A percentile compares a stretch with the other conserved stretches of the same genome.
Evolutionary conservation across 2,113 vertebrate species (phyloP).

Genomic region (Stigmatopora nigra): DNA sequence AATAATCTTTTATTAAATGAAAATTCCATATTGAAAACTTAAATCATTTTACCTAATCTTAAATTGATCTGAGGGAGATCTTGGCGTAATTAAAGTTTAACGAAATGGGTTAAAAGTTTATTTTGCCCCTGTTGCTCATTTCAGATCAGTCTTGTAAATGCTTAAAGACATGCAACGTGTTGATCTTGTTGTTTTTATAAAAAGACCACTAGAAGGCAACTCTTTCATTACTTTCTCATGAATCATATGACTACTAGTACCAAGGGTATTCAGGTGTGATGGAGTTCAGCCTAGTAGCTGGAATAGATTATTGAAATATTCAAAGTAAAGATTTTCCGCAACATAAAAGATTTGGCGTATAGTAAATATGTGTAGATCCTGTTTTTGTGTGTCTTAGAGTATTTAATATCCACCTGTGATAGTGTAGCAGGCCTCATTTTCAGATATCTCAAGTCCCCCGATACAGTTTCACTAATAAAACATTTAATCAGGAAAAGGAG

Average conservation of each 20-base stretch:
- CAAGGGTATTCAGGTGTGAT: conserved; percentile 36
- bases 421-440: not conserved
- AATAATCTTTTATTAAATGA: too few relatives aligned
- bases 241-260: conserved; percentile 40
- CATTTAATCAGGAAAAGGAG: conserved; percentile 1
- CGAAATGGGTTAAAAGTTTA: not conserved
- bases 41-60: too few relatives aligned
- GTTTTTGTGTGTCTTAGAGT: conserved; percentile 16
- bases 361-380: conserved; percentile 26
- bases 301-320: conserved; percentile 59
- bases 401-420: conserved; percentile 26
- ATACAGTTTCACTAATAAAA: conserved; percentile 14
- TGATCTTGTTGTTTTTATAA: conserved; percentile 29
- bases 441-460: not conserved
- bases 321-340: conserved; percentile 38
- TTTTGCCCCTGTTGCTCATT: not conserved
- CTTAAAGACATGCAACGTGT: conserved; percentile 1
- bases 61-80: not conserved
- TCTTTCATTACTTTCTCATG: conserved; percentile 32
- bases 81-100: conserved; percentile 8
- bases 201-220: conserved; percentile 10
- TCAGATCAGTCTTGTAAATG: not conserved
- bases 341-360: conserved; percentile 29
- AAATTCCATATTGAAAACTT: too few relatives aligned
- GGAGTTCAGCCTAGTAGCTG: conserved; percentile 16